Percentiles rank a stretch among this genome's conserved stretches.
Evolutionary conservation across 1,140 invertebrate genomes (phyloP).

Genomic region (Pinna nobilis): DNA sequence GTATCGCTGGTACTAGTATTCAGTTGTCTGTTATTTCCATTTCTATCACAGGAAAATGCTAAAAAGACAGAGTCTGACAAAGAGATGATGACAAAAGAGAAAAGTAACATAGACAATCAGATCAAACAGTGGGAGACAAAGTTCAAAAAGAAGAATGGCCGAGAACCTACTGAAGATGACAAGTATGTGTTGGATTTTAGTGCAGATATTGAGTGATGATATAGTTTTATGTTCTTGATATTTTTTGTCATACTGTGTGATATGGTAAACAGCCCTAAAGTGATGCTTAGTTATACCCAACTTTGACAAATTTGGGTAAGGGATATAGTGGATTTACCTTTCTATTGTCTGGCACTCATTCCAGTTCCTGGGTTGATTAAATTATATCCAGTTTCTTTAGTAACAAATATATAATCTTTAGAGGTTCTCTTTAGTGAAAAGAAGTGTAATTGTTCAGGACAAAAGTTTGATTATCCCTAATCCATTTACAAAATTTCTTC

Average conservation of each 20-base stretch:
- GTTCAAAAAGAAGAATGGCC: constrained; percentile 64
- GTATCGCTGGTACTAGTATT: too few relatives aligned
- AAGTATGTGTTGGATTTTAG: constrained; percentile 55
- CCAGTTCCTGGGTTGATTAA: too few relatives aligned
- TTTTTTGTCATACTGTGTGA: too few relatives aligned
- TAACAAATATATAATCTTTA: too few relatives aligned
- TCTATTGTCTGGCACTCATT: too few relatives aligned
- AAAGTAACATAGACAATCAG: constrained; percentile 54
- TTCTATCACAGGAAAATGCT: constrained; percentile 50
- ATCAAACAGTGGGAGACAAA: constrained; percentile 66
- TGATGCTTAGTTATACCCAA: too few relatives aligned
- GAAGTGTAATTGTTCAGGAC: too few relatives aligned
- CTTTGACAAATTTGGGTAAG: too few relatives aligned
- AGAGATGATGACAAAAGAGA: constrained; percentile 63
- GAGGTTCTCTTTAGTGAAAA: too few relatives aligned
- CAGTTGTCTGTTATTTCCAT: background rate
- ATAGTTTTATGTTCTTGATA: background rate
- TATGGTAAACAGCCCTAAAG: background rate
- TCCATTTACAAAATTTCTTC: background rate
- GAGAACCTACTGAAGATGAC: constrained; percentile 65
- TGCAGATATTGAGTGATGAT: background rate
- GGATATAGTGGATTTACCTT: too few relatives aligned
- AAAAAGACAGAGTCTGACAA: constrained; percentile 59
- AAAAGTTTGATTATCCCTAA: background rate
- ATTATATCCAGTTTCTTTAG: too few relatives aligned